Conservation (phyloP, 2,797 vertebrate species). For the Poecilia wingei region DNA sequence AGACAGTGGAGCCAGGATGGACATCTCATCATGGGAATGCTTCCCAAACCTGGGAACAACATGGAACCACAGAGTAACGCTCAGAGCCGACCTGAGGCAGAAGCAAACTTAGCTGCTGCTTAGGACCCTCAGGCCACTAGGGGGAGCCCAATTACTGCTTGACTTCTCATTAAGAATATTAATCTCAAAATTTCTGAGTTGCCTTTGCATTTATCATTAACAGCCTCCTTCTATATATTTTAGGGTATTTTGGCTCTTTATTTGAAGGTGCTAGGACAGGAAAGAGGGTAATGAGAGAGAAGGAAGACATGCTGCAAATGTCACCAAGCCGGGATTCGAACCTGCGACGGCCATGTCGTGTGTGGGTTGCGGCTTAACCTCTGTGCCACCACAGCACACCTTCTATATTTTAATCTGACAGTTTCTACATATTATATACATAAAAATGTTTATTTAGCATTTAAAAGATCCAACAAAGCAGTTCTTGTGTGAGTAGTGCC, state of each 20-base stretch:
- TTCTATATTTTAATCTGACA: not conserved
- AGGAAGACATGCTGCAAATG: too few relatives aligned
- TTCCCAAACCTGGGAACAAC: slow-evolving; percentile 87
- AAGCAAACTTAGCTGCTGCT: not conserved
- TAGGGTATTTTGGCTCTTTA: too few relatives aligned
- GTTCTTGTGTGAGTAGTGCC: not conserved
- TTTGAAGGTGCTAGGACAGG: too few relatives aligned
- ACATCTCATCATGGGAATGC: slow-evolving; percentile 89
- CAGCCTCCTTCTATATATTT: too few relatives aligned
- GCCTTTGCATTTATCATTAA: not conserved
- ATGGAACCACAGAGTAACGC: not conserved
- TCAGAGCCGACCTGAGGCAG: not conserved
- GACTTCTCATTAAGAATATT: not conserved
- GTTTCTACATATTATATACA: not conserved
- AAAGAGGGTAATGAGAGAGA: too few relatives aligned
- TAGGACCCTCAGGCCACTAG: not conserved
- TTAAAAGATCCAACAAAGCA: not conserved
- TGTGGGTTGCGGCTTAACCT: too few relatives aligned
- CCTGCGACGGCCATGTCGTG: too few relatives aligned
- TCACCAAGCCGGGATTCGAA: too few relatives aligned
- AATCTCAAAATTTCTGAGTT: not conserved
- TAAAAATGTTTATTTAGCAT: not conserved
- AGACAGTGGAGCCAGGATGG: slow-evolving; percentile 90
- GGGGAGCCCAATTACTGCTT: not conserved
- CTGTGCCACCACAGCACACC: not conserved